Evolutionary conservation across 2,797 vertebrate genomes (phyloP), one percentile per base, ranked within the genome.

Genomic region (Esox masquinongy): DNA sequence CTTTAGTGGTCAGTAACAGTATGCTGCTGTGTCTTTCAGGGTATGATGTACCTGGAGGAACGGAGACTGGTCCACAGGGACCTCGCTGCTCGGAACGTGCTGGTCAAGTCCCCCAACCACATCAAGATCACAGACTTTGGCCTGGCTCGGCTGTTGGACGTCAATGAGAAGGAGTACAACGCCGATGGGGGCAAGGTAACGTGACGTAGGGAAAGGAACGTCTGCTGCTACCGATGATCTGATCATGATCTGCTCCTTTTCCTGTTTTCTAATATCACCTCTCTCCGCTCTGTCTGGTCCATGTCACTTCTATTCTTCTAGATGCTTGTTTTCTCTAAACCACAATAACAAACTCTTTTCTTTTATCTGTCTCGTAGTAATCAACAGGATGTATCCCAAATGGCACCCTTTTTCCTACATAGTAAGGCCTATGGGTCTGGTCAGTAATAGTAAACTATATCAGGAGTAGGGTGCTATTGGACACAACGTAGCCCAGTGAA

Each of bases 91-190:
- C 93, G 98, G 0, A 99, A 99, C 11, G 98, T 99, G 68, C 90
- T 99, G 87, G 98, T 99, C 70, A 99, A 99, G 86, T 98, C 97
- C 3, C 96, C 98, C 78, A 99, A 98, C 89, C 97, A 99, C 29
- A 97, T 99, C 90, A 99, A 99, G 93, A 99, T 99, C 92, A 99
- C 98, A 0, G 98, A 99, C 90, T 99, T 99, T 0, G 98, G 98
- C 69, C 86, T 99, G 83, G 96, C 98, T 43, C 95, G 98, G 0
- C 95, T 99, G 70, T 86, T 99, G 86, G 98, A 99, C 83, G 96
- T 96, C 53, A 96, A 99, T 82, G 97, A 99, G 84, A 99, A 99
- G 83, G 98, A 99, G 74, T 99, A 99, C 69, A 99, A 98, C 24
- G 98, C 98, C 8, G 98, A 99, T 75, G 98, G 98, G 50, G 98